phyloP scores from a whole-genome alignment of 2,888 invertebrate species.

The Macaria notata region DNA sequence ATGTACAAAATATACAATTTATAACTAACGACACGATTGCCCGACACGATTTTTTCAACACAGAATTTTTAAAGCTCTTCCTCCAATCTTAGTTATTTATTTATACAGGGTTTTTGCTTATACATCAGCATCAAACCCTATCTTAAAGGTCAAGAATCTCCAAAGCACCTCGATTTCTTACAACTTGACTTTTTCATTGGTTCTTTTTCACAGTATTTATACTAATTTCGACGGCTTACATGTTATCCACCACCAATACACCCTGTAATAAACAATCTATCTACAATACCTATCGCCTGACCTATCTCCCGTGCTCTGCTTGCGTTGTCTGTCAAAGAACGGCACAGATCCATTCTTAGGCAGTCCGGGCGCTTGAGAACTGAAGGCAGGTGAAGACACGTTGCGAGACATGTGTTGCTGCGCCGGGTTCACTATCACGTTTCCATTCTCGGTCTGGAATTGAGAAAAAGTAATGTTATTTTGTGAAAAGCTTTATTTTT shows the following conservation, averaged over 20 bases:
- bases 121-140: too few relatives aligned
- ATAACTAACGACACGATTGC: too few relatives aligned
- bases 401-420: conserved; percentile 86
- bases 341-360: conserved; percentile 96
- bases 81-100: too few relatives aligned
- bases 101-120: too few relatives aligned
- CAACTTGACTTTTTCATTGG: too few relatives aligned
- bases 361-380: conserved; percentile 85
- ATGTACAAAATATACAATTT: too few relatives aligned
- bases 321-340: conserved; percentile 92
- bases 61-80: too few relatives aligned
- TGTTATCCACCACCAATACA: conserved; percentile 17
- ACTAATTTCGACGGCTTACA: not conserved
- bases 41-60: too few relatives aligned
- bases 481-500: too few relatives aligned
- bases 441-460: conserved; percentile 59
- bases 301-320: conserved; percentile 91
- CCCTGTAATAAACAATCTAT: conserved; percentile 34
- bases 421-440: conserved; percentile 43
- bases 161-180: too few relatives aligned
- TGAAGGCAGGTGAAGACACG: conserved; percentile 93
- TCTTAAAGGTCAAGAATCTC: too few relatives aligned
- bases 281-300: conserved; percentile 58
- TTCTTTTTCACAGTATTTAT: too few relatives aligned
- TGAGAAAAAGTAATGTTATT: not conserved